phyloP scores from a whole-genome alignment of 1,140 invertebrate genomes.

The Drosophila pseudoananassae region DNA sequence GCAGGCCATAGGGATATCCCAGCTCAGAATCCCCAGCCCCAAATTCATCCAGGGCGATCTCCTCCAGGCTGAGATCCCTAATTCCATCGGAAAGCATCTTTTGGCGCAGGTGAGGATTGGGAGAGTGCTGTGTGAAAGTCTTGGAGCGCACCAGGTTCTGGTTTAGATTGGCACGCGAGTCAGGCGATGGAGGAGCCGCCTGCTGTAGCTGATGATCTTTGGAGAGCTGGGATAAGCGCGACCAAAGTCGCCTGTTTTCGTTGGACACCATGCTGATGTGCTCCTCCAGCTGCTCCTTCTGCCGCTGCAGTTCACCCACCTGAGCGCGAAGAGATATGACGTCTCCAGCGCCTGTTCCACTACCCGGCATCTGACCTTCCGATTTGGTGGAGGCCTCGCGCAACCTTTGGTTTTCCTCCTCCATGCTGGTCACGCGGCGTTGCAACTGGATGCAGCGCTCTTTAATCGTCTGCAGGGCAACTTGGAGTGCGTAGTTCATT shows the following conservation, averaged over 20 bases:
- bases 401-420: conserved; percentile 90
- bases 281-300: conserved; percentile 90
- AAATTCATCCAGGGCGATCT: conserved; percentile 89
- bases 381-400: conserved; percentile 73
- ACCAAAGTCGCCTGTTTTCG: conserved; percentile 92
- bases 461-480: conserved; percentile 91
- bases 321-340: conserved; percentile 85
- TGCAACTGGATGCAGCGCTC: conserved; percentile 91
- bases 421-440: conserved; percentile 87
- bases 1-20: conserved; percentile 88
- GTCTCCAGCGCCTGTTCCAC: conserved; percentile 76
- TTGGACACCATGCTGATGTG: conserved; percentile 91
- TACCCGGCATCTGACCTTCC: conserved; percentile 29
- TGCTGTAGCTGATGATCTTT: conserved; percentile 84
- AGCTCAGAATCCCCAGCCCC: conserved; percentile 81
- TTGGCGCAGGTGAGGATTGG: conserved; percentile 85
- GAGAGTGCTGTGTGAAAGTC: conserved; percentile 87
- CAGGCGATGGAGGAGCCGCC: conserved; percentile 1
- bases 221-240: conserved; percentile 87
- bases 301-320: conserved; percentile 88
- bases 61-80: conserved; percentile 88
- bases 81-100: conserved; percentile 85
- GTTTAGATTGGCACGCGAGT: conserved; percentile 56
- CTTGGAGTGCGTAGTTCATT: conserved; percentile 86
- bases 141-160: conserved; percentile 86